phyloP scores from a whole-genome alignment of 1,140 invertebrate genomes.

The Coptotermes formosanus region DNA sequence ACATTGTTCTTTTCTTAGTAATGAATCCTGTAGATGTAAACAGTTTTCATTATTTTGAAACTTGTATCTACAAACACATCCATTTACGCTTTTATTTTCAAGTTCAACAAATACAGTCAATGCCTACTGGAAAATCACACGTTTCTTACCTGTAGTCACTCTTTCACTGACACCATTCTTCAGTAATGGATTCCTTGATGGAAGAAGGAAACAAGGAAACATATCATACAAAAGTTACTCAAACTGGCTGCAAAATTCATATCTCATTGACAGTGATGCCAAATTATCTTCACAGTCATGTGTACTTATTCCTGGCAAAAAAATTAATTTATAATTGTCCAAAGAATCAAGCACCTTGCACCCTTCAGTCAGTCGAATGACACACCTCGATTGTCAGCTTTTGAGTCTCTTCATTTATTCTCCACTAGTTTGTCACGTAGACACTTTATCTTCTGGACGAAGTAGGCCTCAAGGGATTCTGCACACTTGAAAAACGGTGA shows the following conservation, averaged over 20 bases:
- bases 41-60: neutral
- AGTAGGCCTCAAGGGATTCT: constrained; percentile 90
- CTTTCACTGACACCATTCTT: neutral
- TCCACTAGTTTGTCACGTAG: constrained; percentile 73
- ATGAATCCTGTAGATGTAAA: neutral
- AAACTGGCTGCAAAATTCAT: neutral
- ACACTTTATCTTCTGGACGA: constrained; percentile 87
- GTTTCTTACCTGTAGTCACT: neutral
- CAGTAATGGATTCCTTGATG: neutral
- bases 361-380: neutral
- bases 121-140: neutral
- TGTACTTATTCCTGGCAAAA: too few species aligned
- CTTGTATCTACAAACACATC: constrained; percentile 9
- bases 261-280: neutral
- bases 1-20: neutral
- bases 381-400: neutral
- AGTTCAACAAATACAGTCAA: neutral
- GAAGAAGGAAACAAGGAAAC: neutral
- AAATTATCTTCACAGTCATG: too few species aligned
- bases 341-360: neutral
- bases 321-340: too few species aligned
- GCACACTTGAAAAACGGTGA: constrained; percentile 95
- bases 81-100: neutral
- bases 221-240: neutral
- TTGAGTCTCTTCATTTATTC: constrained; percentile 47